Percentiles rank a stretch among this genome's conserved stretches.
Evolutionary conservation across 1,140 invertebrate species (phyloP).

Genomic region (Melanaphis sacchari): DNA sequence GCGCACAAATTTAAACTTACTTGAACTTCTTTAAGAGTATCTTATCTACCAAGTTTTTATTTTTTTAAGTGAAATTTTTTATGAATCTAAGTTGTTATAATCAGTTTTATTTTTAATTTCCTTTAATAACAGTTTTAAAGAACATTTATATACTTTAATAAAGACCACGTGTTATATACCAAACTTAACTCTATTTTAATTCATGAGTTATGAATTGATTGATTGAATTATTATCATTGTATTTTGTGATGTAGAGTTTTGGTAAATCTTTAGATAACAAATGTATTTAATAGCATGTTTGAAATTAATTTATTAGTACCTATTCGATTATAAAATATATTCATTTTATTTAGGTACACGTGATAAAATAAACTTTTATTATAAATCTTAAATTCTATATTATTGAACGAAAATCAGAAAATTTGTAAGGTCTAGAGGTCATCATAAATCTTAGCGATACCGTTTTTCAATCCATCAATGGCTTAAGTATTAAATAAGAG

Average conservation of each 20-base stretch:
- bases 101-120: neutral
- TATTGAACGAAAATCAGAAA: neutral
- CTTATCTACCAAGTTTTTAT: neutral
- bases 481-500: neutral
- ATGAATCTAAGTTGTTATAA: neutral
- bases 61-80: neutral
- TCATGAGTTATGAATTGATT: neutral
- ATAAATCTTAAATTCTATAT: neutral
- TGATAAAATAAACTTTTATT: neutral
- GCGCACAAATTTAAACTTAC: neutral
- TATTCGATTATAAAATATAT: neutral
- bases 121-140: neutral
- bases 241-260: neutral
- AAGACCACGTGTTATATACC: accelerated
- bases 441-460: neutral
- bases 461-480: constrained; percentile 18
- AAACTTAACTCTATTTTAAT: neutral
- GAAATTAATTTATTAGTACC: neutral
- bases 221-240: neutral
- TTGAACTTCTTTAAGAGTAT: neutral
- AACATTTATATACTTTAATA: neutral
- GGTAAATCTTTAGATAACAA: neutral
- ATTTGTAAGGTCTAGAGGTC: neutral
- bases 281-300: neutral
- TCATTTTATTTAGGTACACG: neutral